Percentiles rank a stretch among this genome's conserved stretches.
Evolutionary conservation across 2,113 vertebrate species (phyloP).

Genomic region (Sebastes schlegelii): DNA sequence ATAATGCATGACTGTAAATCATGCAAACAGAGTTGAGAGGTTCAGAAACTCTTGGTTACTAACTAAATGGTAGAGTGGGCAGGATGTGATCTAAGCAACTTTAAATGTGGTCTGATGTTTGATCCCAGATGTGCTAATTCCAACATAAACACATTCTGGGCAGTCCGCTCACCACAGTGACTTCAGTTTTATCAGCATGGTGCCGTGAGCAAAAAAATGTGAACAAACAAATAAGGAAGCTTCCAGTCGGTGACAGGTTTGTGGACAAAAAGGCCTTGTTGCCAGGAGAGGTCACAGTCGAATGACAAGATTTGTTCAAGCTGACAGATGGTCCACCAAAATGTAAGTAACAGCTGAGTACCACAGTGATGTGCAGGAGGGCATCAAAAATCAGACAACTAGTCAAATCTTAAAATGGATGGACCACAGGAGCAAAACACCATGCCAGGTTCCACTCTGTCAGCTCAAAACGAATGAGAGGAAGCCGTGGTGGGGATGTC

Average conservation of each 20-base stretch:
- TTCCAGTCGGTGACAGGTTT: slow-evolving; percentile 27
- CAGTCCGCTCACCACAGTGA: slow-evolving; percentile 25
- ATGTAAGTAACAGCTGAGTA: slow-evolving; percentile 29
- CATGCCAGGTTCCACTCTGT: slow-evolving; percentile 44
- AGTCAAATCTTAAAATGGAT: slow-evolving; percentile 59
- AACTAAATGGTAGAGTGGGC: slow-evolving; percentile 56
- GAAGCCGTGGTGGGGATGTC: slow-evolving; percentile 25
- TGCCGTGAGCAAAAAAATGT: slow-evolving; percentile 24
- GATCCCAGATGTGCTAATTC: slow-evolving; percentile 51
- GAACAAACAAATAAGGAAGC: slow-evolving; percentile 15
- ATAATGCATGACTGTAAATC: slow-evolving; percentile 66
- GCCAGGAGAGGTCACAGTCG: slow-evolving; percentile 50
- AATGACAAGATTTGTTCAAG: slow-evolving; percentile 63
- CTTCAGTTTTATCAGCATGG: slow-evolving; percentile 33
- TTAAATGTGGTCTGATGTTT: slow-evolving; percentile 47
- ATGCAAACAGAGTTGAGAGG: slow-evolving; percentile 53
- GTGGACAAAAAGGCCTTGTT: slow-evolving; percentile 33
- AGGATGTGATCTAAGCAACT: slow-evolving; percentile 55
- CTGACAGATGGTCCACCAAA: slow-evolving; percentile 56
- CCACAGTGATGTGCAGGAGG: slow-evolving; percentile 39
- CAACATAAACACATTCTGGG: slow-evolving; percentile 51
- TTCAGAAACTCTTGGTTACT: slow-evolving; percentile 46
- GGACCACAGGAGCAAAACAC: slow-evolving; percentile 43
- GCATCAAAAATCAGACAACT: slow-evolving; percentile 56
- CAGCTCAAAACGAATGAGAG: slow-evolving; percentile 32